A percentile compares a stretch with the other conserved stretches of the same genome.
phyloP scores from a whole-genome alignment of 2,113 vertebrate species.

The Proteles cristata region DNA sequence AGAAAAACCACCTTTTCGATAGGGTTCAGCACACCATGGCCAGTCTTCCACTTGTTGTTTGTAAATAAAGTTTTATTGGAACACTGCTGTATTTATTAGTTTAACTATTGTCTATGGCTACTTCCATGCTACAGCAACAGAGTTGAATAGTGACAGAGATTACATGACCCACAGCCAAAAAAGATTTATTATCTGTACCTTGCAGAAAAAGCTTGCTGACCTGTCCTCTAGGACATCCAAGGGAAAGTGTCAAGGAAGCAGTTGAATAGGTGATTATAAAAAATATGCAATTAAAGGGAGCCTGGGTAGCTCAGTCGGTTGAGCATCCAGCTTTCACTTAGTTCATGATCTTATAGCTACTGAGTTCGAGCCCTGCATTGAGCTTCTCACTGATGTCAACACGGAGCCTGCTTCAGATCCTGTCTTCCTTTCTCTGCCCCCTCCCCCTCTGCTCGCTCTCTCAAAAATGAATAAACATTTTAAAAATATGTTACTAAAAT shows the following conservation, averaged over 20 bases:
- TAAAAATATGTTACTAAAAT: background rate
- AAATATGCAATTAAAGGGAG: background rate
- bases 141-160: background rate
- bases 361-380: too few species aligned
- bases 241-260: background rate
- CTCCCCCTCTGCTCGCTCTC: too few species aligned
- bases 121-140: background rate
- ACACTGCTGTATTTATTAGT: background rate
- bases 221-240: background rate
- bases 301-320: too few species aligned
- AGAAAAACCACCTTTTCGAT: background rate
- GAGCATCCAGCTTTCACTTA: too few species aligned
- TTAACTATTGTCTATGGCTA: background rate
- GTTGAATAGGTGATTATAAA: background rate
- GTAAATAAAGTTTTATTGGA: constrained; percentile 38
- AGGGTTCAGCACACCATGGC: background rate
- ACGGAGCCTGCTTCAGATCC: too few species aligned
- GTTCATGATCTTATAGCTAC: too few species aligned
- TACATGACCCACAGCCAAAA: background rate
- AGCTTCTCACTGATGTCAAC: too few species aligned
- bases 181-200: background rate
- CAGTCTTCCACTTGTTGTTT: background rate
- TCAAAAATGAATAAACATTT: too few species aligned
- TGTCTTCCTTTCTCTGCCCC: too few species aligned
- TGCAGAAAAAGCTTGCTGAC: background rate